A percentile compares a stretch with the other conserved stretches of the same genome.
phyloP scores from a whole-genome alignment of 2,888 invertebrate species.

The Scelioninae gen. 1 region DNA sequence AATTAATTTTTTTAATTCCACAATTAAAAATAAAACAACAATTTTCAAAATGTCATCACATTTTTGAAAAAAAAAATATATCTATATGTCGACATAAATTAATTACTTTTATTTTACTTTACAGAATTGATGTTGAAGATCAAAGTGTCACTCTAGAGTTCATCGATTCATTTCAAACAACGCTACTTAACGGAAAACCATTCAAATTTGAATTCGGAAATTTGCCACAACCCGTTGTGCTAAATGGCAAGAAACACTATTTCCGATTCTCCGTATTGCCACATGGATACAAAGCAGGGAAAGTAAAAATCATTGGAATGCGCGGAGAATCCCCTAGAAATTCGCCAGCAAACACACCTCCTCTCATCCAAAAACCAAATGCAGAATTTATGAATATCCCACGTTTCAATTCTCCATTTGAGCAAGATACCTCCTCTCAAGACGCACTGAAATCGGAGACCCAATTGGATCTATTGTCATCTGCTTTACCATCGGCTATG shows the following conservation, averaged over 20 bases:
- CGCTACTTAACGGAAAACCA: slow-evolving; percentile 91
- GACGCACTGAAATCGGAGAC: slow-evolving; percentile 56
- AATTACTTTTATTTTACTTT: background rate
- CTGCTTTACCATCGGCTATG: slow-evolving; percentile 87
- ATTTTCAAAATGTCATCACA: background rate
- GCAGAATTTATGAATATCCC: slow-evolving; percentile 61
- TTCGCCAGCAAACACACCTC: slow-evolving; percentile 73
- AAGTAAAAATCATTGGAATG: slow-evolving; percentile 90
- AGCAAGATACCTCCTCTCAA: slow-evolving; percentile 47
- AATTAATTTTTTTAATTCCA: no score
- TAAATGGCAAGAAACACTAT: slow-evolving; percentile 91
- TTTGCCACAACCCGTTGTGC: slow-evolving; percentile 90
- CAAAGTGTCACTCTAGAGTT: slow-evolving; percentile 91
- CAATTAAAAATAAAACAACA: background rate
- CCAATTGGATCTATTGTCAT: slow-evolving; percentile 88
- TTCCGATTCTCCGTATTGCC: slow-evolving; percentile 92
- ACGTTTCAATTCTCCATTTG: slow-evolving; percentile 60
- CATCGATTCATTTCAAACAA: slow-evolving; percentile 90
- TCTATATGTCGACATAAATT: no score
- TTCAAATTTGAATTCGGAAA: slow-evolving; percentile 93
- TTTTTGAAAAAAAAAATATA: no score
- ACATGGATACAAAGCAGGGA: slow-evolving; percentile 89
- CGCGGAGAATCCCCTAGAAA: slow-evolving; percentile 86
- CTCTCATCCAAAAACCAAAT: slow-evolving; percentile 63
- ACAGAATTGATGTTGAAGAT: slow-evolving; percentile 88